Percentiles rank a stretch among this genome's conserved stretches.
phyloP scores from a whole-genome alignment of 2,888 invertebrate species.

The Peribatodes rhomboidaria region DNA sequence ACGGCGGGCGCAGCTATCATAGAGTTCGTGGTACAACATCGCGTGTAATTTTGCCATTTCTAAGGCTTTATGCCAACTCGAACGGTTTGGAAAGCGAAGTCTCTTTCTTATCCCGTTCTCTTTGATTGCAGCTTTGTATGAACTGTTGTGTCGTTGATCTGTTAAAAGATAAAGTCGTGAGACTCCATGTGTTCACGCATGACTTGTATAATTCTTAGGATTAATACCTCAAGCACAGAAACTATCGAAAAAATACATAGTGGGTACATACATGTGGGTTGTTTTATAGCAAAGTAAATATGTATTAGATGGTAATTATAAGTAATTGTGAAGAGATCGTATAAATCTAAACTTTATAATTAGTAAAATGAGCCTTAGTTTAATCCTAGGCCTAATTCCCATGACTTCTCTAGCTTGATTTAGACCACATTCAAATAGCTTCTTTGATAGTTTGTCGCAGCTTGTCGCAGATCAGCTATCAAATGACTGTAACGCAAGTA shows the following conservation, averaged over 20 bases:
- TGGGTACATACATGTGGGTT: too few species aligned
- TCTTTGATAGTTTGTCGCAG: not conserved
- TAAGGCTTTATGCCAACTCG: constrained; percentile 28
- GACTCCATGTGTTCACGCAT: constrained; percentile 14
- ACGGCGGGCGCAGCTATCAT: too few species aligned
- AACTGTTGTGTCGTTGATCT: constrained; percentile 19
- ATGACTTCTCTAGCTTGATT: not conserved
- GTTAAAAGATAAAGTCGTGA: constrained; percentile 19
- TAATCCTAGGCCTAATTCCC: not conserved
- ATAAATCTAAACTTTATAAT: too few species aligned
- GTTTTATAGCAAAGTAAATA: too few species aligned
- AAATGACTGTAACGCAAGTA: not conserved
- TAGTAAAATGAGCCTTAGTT: too few species aligned
- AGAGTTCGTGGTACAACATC: constrained; percentile 8
- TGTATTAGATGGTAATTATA: too few species aligned
- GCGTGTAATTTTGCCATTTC: constrained; percentile 33
- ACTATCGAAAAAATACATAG: too few species aligned
- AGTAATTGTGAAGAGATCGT: too few species aligned
- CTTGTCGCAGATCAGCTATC: not conserved
- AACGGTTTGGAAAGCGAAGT: constrained; percentile 48
- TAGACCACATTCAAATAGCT: too few species aligned
- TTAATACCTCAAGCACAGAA: not conserved
- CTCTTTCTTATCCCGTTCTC: constrained; percentile 36
- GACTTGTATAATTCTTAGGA: constrained; percentile 11
- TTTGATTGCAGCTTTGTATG: constrained; percentile 41